Percentiles rank a stretch among this genome's conserved stretches.
These are phyloP conservation scores for Pituophis catenifer DNA, from an alignment of 2,113 vertebrate genomes.

Conservation along the genomic window DNA sequence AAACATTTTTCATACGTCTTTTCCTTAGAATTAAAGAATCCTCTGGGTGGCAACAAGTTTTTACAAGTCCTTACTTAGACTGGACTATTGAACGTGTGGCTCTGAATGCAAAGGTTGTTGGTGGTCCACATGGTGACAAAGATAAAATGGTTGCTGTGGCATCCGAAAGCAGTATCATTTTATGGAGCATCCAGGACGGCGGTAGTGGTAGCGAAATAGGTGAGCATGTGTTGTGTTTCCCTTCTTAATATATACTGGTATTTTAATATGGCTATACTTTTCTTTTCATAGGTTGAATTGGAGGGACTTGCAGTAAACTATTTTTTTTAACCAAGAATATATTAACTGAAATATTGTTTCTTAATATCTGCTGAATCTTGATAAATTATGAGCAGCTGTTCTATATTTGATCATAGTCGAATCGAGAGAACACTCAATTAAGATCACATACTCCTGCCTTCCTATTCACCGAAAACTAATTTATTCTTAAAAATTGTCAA, in stretches of 20 bases:
- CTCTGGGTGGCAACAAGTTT: conserved; percentile 97
- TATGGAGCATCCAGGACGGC: conserved; percentile 97
- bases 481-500: not conserved
- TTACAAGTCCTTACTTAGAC: conserved; percentile 91
- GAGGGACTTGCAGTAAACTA: not conserved
- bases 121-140: conserved; percentile 95
- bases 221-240: conserved; percentile 45
- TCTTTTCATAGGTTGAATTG: not conserved
- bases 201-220: conserved; percentile 94
- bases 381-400: not conserved
- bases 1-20: conserved; percentile 1
- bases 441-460: not conserved
- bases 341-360: not conserved
- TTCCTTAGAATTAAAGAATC: conserved; percentile 90
- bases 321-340: not conserved
- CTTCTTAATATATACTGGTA: not conserved
- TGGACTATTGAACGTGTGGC: conserved; percentile 93
- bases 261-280: not conserved
- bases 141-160: conserved; percentile 98
- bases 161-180: conserved; percentile 91
- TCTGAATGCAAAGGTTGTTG: conserved; percentile 96
- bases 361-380: not conserved
- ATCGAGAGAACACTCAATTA: not conserved
- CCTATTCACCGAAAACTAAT: not conserved
- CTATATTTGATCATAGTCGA: not conserved